Evolutionary conservation across 2,797 vertebrate genomes (phyloP).

Genomic region (Eospalax fontanierii): DNA sequence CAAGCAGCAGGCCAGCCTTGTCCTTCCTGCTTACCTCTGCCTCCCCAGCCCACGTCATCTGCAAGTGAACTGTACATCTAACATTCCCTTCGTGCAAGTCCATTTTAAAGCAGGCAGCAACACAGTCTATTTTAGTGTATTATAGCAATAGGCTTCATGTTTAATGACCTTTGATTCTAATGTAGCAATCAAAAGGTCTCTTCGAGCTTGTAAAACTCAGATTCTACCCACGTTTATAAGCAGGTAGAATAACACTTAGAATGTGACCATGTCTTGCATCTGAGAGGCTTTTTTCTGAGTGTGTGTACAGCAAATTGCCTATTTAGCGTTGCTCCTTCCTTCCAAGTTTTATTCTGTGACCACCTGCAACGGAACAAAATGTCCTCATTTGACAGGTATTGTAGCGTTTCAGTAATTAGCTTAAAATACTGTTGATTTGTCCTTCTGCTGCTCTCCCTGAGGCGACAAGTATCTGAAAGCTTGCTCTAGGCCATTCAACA

Average conservation of each 20-base stretch:
- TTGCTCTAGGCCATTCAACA: constrained; percentile 85
- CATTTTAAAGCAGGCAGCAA: too few relatives aligned
- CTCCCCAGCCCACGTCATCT: too few relatives aligned
- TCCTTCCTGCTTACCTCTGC: too few relatives aligned
- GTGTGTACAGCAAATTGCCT: constrained; percentile 75
- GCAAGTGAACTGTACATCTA: too few relatives aligned
- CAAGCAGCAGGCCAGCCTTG: too few relatives aligned
- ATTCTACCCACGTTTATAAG: constrained; percentile 65
- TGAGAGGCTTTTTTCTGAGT: constrained; percentile 54
- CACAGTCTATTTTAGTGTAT: too few relatives aligned
- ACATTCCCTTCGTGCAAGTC: too few relatives aligned
- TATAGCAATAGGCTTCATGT: too few relatives aligned
- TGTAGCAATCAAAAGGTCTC: constrained; percentile 74
- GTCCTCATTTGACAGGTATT: constrained; percentile 85
- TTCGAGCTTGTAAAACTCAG: constrained; percentile 74
- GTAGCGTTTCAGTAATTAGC: constrained; percentile 88
- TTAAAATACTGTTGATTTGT: constrained; percentile 89
- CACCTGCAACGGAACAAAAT: constrained; percentile 79
- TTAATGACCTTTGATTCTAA: too few relatives aligned
- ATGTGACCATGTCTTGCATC: constrained; percentile 47
- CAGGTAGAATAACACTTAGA: constrained; percentile 56
- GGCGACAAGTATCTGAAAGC: constrained; percentile 84
- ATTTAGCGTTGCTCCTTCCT: constrained; percentile 62
- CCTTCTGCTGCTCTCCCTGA: constrained; percentile 82
- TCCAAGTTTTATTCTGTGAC: constrained; percentile 78